These are phyloP conservation scores for Carduelis carduelis DNA, from an alignment of 2,797 vertebrate species.

Conservation along the genomic window DNA sequence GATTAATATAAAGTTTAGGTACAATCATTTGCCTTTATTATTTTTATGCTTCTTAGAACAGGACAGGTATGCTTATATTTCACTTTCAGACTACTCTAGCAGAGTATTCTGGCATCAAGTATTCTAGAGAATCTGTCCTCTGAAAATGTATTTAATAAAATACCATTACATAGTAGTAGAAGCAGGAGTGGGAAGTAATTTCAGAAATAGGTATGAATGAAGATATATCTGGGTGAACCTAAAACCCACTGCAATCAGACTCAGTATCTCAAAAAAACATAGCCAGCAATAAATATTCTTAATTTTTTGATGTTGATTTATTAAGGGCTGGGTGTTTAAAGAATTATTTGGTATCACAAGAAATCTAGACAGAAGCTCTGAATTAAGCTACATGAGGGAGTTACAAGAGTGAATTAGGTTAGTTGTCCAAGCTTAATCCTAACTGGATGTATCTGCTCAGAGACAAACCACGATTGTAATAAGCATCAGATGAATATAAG, in stretches of 20 bases:
- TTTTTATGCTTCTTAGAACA: not conserved
- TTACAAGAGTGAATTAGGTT: conserved; percentile 29
- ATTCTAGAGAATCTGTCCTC: not conserved
- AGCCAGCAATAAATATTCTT: not conserved
- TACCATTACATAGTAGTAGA: not conserved
- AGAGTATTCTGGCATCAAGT: not conserved
- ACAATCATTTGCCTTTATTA: not conserved
- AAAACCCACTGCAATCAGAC: not conserved
- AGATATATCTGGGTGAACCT: not conserved
- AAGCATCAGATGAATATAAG: conserved; percentile 46
- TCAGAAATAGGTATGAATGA: not conserved
- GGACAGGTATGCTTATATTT: not conserved
- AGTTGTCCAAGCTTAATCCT: conserved; percentile 41
- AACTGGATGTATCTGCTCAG: conserved; percentile 30
- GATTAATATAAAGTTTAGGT: not conserved
- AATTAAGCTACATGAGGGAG: not conserved
- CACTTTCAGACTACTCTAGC: not conserved
- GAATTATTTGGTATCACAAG: not conserved
- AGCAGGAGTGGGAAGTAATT: not conserved
- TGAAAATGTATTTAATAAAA: not conserved
- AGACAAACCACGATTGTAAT: not conserved
- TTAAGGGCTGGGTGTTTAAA: not conserved
- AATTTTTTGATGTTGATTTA: not conserved
- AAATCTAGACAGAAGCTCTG: not conserved
- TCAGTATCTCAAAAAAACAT: not conserved